Conservation (phyloP, 2,797 vertebrate species). For the Hafferia zeledoni region DNA sequence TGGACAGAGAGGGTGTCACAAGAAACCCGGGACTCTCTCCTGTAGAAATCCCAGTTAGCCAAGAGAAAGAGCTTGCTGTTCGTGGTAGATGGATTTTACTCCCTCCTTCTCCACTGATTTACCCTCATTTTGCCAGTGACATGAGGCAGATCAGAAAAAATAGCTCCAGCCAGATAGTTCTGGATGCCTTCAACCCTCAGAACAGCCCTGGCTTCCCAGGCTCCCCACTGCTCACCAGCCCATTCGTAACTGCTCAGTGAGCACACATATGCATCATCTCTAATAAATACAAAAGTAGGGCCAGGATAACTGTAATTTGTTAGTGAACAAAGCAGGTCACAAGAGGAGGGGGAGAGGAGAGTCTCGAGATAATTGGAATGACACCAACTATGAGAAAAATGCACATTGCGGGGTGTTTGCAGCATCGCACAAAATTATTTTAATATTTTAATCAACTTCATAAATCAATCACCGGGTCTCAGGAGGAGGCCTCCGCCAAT, state of each 20-base stretch:
- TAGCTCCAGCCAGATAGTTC: conserved; percentile 16
- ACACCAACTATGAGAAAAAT: background rate
- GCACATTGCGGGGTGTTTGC: background rate
- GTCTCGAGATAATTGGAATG: background rate
- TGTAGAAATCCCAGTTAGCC: background rate
- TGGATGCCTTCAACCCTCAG: conserved; percentile 19
- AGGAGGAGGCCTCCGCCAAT: background rate
- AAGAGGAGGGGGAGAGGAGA: background rate
- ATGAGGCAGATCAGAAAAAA: conserved; percentile 30
- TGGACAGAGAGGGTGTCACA: background rate
- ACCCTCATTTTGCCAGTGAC: conserved; percentile 10
- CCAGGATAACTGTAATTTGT: background rate
- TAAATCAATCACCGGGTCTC: background rate
- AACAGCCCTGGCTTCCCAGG: background rate
- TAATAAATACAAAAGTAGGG: background rate
- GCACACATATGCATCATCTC: background rate
- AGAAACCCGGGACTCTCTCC: background rate
- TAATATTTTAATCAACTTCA: conserved; percentile 54
- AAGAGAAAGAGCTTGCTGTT: background rate
- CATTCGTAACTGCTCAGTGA: background rate
- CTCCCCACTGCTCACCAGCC: background rate
- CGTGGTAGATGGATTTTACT: background rate
- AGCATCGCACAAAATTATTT: background rate
- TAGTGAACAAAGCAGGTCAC: background rate
- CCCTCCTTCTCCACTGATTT: background rate